Evolutionary conservation across 2,797 vertebrate genomes (phyloP).

Genomic region (Xiphophorus birchmanni): DNA sequence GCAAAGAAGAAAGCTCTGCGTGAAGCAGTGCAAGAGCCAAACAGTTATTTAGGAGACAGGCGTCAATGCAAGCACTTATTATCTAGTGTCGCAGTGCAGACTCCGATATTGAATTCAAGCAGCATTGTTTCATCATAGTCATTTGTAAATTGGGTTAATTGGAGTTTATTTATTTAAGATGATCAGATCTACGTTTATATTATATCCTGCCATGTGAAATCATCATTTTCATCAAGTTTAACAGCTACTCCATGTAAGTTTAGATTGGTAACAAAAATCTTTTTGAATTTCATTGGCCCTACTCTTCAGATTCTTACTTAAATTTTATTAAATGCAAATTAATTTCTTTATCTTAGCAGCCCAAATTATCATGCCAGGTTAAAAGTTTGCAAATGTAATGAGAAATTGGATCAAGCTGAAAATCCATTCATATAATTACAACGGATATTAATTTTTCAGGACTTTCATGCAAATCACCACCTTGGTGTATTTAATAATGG

Average conservation of each 20-base stretch:
- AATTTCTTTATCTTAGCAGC: constrained; percentile 30
- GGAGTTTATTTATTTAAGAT: constrained; percentile 30
- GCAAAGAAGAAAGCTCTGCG: neutral
- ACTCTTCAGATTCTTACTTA: neutral
- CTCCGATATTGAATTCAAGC: neutral
- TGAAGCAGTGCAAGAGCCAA: constrained; percentile 17
- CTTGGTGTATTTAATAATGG: no score
- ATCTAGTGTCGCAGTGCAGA: neutral
- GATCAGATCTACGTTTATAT: constrained; percentile 35
- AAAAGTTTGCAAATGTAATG: constrained; percentile 45
- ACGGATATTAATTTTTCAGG: constrained; percentile 33
- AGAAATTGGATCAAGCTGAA: constrained; percentile 21
- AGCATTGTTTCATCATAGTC: constrained; percentile 54
- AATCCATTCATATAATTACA: constrained; percentile 12
- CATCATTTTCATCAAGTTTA: constrained; percentile 11
- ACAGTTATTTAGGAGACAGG: constrained; percentile 25
- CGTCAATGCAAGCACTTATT: constrained; percentile 5
- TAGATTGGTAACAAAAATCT: neutral
- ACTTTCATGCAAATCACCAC: constrained; percentile 20
- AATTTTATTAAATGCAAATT: constrained; percentile 28
- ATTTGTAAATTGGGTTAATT: constrained; percentile 27
- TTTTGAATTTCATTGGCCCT: constrained; percentile 5
- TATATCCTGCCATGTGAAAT: constrained; percentile 21
- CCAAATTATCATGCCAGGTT: constrained; percentile 32
- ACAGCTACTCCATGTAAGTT: neutral